Conservation (phyloP, 2,113 vertebrate genomes). For the Edolisoma coerulescens region DNA sequence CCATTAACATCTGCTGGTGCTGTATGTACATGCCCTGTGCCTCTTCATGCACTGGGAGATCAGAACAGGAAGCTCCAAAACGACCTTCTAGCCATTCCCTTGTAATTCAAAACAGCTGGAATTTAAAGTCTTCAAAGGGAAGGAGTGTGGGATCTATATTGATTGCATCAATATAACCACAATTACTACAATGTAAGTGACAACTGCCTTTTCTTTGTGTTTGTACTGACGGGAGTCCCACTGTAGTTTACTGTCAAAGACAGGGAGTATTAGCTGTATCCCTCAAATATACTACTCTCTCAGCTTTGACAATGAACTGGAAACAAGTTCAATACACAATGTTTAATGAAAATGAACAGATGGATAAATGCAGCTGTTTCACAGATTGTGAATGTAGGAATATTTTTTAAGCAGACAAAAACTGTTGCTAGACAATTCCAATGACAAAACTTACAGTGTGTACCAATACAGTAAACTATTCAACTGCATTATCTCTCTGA, state of each 20-base stretch:
- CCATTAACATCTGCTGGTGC: not conserved
- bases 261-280: not conserved
- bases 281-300: not conserved
- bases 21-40: not conserved
- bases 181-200: not conserved
- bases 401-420: not conserved
- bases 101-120: slow-evolving; percentile 11
- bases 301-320: not conserved
- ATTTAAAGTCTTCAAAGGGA: not conserved
- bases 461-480: not conserved
- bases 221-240: not conserved
- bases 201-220: not conserved
- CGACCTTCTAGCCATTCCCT: not conserved
- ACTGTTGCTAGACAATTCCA: not conserved
- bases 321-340: not conserved
- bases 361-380: not conserved
- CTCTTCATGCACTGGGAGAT: not conserved
- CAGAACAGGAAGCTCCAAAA: not conserved
- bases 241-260: not conserved
- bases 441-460: not conserved
- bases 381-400: not conserved
- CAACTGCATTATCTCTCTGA: not conserved
- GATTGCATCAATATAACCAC: not conserved
- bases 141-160: not conserved
- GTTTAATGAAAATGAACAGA: not conserved